phyloP scores from a whole-genome alignment of 2,113 vertebrate species.

The Numenius arquata region DNA sequence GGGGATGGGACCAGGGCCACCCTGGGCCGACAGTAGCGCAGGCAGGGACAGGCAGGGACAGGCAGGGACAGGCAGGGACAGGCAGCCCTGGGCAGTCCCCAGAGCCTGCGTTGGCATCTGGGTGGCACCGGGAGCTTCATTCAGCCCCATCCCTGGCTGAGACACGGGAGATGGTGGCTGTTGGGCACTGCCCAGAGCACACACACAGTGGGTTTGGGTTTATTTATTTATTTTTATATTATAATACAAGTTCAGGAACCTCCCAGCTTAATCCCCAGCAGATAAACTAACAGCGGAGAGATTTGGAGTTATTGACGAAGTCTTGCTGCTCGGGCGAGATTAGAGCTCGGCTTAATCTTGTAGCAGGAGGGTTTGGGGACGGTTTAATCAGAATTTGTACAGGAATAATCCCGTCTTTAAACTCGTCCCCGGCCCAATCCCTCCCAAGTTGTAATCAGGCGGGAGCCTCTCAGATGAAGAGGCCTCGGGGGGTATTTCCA shows the following conservation, averaged over 20 bases:
- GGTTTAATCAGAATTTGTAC: slow-evolving; percentile 72
- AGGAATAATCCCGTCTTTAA: slow-evolving; percentile 68
- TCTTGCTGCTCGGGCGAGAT: slow-evolving; percentile 56
- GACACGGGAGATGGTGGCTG: fast-evolving
- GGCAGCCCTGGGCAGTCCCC: neutral
- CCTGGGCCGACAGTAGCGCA: fast-evolving
- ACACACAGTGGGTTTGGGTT: neutral
- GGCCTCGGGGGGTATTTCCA: neutral
- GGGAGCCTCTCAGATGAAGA: neutral
- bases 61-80: neutral
- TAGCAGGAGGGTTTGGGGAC: slow-evolving; percentile 39
- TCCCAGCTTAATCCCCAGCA: slow-evolving; percentile 41
- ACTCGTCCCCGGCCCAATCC: slow-evolving; percentile 51
- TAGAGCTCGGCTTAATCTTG: slow-evolving; percentile 55
- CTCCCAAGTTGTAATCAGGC: slow-evolving; percentile 21
- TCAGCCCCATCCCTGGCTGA: neutral
- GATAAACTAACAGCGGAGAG: slow-evolving; percentile 64
- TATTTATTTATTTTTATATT: neutral
- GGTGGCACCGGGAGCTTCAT: neutral
- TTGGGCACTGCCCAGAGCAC: fast-evolving
- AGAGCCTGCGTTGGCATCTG: neutral
- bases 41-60: too few species aligned
- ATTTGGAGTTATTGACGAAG: slow-evolving; percentile 53
- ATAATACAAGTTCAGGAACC: slow-evolving; percentile 21
- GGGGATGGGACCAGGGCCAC: too few species aligned